Evolutionary conservation across 1,140 invertebrate species (phyloP), one percentile per base, ranked within the genome.

Genomic region (Harlomillsia oculata): DNA sequence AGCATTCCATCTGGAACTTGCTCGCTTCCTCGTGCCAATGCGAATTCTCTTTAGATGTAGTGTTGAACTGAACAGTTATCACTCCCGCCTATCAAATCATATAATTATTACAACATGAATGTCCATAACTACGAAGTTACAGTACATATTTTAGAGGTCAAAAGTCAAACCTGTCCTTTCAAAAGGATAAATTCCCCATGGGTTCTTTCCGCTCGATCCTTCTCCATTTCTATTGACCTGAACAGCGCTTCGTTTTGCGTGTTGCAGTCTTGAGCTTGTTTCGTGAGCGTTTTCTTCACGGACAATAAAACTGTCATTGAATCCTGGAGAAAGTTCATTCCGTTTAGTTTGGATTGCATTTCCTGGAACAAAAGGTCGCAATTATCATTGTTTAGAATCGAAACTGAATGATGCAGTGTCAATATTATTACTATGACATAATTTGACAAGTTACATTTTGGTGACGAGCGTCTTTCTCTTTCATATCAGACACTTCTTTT

Each of bases 21-120:
- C 50, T 32, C 3, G 53, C 44, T 25, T 49, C 28, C 36, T 56
- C 59, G 30, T 61, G 59, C 59, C 53, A 61, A 8, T 56, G 59
- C 9, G 41, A 14, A 45, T 43, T 61, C 48, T 61, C 26, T 14
- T 49, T 16, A 13, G 11, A 4, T 9, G 34, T 20, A 5, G 11
- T 49, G 9, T 49, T 26, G 11, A 49, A 32, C n/a, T 49, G 29
- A 4, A 29, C 11, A 32, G 11, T 29, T 14, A 32, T 49, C 25
- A 9, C 5, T 20, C 29, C 5, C 11, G 14, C 5, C 11, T 1
- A 29, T 21, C 13, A 43, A 40, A 23, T 20, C n/a, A 41, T n/a
- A 1, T 4, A 29, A 11, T 25, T 48, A 21, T 8, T 26, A 2
- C n/a, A 20, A 20, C 18, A 18, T 16, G 1, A 13, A 49, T 2